These are phyloP conservation scores for Lucinisca nassula DNA, from an alignment of 2,888 invertebrate genomes.

Conservation along the genomic window DNA sequence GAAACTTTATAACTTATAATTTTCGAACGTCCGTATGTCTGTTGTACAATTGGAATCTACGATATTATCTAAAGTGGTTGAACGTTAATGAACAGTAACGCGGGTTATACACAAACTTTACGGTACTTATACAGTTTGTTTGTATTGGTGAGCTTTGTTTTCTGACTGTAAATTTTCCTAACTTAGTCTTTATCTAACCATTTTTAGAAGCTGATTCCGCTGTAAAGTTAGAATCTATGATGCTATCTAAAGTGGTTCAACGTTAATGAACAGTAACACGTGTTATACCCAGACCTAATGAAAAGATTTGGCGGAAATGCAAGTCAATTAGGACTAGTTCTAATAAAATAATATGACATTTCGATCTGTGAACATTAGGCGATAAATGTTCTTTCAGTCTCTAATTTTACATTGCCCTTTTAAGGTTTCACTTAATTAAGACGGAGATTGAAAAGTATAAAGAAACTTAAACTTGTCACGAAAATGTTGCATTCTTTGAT, in stretches of 20 bases:
- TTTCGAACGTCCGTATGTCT: no score
- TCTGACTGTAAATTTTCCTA: no score
- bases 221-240: no score
- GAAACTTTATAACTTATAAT: no score
- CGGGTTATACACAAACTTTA: no score
- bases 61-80: no score
- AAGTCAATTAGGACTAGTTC: conserved; percentile 35
- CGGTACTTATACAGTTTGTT: no score
- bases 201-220: no score
- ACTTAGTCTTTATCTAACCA: no score
- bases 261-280: not conserved
- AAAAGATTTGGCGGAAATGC: conserved; percentile 45
- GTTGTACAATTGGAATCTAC: no score
- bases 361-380: conserved; percentile 21
- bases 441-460: conserved; percentile 12
- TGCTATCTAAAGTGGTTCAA: no score
- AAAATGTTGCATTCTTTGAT: not conserved
- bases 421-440: conserved; percentile 32
- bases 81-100: not conserved
- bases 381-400: conserved; percentile 24
- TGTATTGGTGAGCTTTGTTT: no score
- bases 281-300: conserved; percentile 30
- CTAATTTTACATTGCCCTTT: conserved; percentile 11
- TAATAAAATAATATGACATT: conserved; percentile 44
- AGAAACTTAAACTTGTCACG: not conserved